Base-by-base conservation (phyloP, 92 coral and sea anemone species). In the Muricea muricata region DNA sequence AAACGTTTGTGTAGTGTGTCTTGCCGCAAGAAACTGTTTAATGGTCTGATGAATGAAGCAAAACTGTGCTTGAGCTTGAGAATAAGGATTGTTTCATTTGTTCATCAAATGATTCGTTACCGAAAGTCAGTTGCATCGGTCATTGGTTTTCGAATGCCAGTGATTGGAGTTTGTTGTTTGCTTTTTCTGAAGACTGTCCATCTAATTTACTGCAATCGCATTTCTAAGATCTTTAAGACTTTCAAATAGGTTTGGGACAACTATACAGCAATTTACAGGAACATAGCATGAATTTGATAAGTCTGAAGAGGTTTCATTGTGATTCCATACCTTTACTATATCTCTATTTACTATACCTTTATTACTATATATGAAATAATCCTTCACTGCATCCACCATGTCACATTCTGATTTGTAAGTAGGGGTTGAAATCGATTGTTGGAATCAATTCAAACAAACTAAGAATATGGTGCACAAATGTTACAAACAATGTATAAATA, bases 261-360 rank as follows among this genome's bases (percentile, higher is more conserved):
- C 60, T 6, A 52, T 52, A 0, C 1, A 61, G 79, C 93, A 87
- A 83, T 84, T 91, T 2, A 67, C 93, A 28, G 93, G 93, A 33
- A 91, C 67, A 84, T 84, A 91, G 56, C 91, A 87, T 48, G 87
- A 75, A 54, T 84, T 40, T 31, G 84, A 29, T 61, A 84, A 83
- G 33, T 84, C 78, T 13, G 70, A 15, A 42, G 82, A 61, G 56
- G 71, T 14, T 21, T 76, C 33, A 26, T 84, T 84, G 40, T 84
- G 89, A 23, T 41, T 71, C 91, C 89, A 84, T 17, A 91, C 34
- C 24, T 41, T 52, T 17, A 47, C 20, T 17, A n/a, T n/a, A n/a
- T n/a, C n/a, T n/a, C n/a, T n/a, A n/a, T 18, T 69, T 55, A 46
- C 11, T n/a, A 6, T 10, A 46, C 32, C 15, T 47, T 18, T 63